These are phyloP conservation scores for Leucophenga varia DNA, from an alignment of 1,140 invertebrate species.

Conservation along the genomic window DNA sequence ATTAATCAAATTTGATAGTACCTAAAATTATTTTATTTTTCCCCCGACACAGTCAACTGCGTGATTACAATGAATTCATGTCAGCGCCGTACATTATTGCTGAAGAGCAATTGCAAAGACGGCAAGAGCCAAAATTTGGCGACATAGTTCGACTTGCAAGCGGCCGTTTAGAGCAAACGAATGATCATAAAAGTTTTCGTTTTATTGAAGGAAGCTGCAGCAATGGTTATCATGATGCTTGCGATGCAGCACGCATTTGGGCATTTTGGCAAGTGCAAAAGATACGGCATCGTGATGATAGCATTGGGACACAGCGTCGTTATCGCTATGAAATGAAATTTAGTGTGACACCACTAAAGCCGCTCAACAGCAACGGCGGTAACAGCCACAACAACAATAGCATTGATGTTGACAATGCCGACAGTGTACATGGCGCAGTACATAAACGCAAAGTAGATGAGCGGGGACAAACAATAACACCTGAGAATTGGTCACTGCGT, in stretches of 20 bases:
- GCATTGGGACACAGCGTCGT: constrained; percentile 42
- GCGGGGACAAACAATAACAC: no score
- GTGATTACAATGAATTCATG: constrained; percentile 44
- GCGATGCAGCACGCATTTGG: constrained; percentile 55
- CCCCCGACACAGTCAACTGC: constrained; percentile 36
- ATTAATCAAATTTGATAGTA: background rate
- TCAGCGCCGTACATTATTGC: constrained; percentile 59
- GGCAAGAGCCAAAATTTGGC: constrained; percentile 59
- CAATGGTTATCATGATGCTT: constrained; percentile 1
- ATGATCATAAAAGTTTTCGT: constrained; percentile 57
- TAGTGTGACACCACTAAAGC: constrained; percentile 59
- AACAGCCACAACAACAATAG: background rate
- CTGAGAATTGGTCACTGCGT: no score
- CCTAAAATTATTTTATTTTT: background rate
- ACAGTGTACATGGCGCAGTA: constrained; percentile 35
- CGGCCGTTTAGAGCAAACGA: constrained; percentile 61
- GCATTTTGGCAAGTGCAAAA: constrained; percentile 67
- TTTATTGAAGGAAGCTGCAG: constrained; percentile 58
- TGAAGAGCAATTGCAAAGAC: constrained; percentile 20
- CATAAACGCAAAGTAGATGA: no score
- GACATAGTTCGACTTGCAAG: constrained; percentile 64
- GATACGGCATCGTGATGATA: constrained; percentile 61
- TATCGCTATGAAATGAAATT: constrained; percentile 67
- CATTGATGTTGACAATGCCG: background rate
- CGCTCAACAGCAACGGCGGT: background rate